Evolutionary conservation across 2,113 vertebrate genomes (phyloP).

Genomic region (Gasterosteus nipponicus): DNA sequence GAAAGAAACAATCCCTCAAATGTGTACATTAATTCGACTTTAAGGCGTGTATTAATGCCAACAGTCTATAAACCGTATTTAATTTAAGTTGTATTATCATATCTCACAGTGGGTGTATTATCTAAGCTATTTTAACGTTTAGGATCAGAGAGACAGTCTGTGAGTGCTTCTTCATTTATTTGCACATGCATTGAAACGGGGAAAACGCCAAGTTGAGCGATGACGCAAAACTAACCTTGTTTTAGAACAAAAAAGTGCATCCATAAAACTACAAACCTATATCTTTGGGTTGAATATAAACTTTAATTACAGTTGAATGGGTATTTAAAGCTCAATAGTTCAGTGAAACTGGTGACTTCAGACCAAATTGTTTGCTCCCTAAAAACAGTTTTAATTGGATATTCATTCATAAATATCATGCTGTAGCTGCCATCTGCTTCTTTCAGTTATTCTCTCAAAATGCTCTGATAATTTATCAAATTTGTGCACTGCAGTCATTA

Average conservation of each 20-base stretch:
- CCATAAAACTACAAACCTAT: neutral
- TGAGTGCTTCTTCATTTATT: neutral
- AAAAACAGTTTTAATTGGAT: conserved; percentile 28
- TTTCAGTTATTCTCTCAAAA: neutral
- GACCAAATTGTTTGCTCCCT: conserved; percentile 5
- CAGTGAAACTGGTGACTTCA: conserved; percentile 29
- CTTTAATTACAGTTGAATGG: conserved; percentile 23
- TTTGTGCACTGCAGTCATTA: neutral
- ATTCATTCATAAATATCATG: conserved; percentile 13
- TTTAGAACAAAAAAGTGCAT: neutral
- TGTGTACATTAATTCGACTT: neutral
- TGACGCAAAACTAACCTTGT: neutral
- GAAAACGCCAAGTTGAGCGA: neutral
- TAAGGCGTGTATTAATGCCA: neutral
- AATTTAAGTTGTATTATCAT: neutral
- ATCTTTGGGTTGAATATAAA: neutral
- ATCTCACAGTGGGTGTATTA: neutral
- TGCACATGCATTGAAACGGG: neutral
- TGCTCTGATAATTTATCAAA: neutral
- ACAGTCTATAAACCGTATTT: neutral
- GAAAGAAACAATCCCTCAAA: neutral
- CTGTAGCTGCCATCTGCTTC: neutral
- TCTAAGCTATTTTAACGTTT: neutral
- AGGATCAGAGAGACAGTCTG: neutral
- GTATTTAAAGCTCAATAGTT: conserved; percentile 24